Evolutionary conservation across 2,113 vertebrate genomes (phyloP).

Genomic region (Empidonax alnorum): DNA sequence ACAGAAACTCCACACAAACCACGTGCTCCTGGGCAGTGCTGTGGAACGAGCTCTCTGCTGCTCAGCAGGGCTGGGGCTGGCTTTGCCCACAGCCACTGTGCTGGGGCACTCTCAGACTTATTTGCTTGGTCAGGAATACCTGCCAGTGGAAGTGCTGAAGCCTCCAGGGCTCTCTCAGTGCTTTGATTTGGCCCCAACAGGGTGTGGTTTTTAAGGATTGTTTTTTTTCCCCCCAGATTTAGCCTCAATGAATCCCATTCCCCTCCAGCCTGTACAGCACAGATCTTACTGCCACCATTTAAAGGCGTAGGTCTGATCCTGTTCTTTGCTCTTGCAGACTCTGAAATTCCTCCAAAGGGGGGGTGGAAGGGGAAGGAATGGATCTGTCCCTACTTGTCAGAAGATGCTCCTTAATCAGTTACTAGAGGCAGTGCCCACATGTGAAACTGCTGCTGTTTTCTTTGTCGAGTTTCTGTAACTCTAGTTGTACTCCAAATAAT

Average conservation of each 20-base stretch:
- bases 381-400: neutral
- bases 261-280: neutral
- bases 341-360: neutral
- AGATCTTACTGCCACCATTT: neutral
- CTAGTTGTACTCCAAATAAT: neutral
- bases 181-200: slow-evolving; percentile 3
- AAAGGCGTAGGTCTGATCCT: neutral
- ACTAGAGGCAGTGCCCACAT: neutral
- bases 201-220: neutral
- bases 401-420: neutral
- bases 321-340: neutral
- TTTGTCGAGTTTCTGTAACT: neutral
- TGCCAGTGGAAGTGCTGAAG: neutral
- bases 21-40: neutral
- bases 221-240: neutral
- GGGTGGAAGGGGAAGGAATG: neutral
- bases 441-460: neutral
- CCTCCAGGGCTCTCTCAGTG: neutral
- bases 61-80: neutral
- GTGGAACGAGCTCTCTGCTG: neutral
- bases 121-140: neutral
- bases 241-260: neutral
- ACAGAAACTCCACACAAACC: neutral
- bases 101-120: neutral
- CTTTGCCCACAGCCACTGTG: neutral